Percentiles rank a stretch among this genome's conserved stretches.
These are phyloP conservation scores for Tetragnatha montana DNA, from an alignment of 2,888 invertebrate species.

Conservation along the genomic window DNA sequence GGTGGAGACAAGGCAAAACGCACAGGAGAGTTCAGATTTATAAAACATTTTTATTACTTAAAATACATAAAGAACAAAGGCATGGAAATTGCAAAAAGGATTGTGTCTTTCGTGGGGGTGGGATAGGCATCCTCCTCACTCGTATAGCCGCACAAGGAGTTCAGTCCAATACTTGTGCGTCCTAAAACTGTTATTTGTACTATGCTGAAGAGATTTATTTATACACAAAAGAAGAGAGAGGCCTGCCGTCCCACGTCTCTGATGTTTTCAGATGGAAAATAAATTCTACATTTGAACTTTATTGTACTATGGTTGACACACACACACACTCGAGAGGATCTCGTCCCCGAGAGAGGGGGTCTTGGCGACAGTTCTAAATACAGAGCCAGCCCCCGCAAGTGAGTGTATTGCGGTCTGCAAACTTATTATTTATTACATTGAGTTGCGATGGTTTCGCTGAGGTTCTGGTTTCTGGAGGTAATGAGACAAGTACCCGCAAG, in stretches of 20 bases:
- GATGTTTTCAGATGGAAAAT: constrained; percentile 10
- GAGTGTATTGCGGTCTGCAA: not conserved
- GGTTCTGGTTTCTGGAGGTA: not conserved
- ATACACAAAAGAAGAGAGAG: constrained; percentile 20
- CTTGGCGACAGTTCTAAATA: too few species aligned
- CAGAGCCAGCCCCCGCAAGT: not conserved
- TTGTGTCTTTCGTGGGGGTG: constrained; percentile 53
- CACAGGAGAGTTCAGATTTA: constrained; percentile 27
- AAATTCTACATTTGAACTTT: constrained; percentile 52
- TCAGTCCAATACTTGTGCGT: constrained; percentile 62
- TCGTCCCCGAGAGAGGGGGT: constrained; percentile 30
- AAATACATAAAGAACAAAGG: constrained; percentile 71
- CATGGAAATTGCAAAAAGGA: constrained; percentile 66
- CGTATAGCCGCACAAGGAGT: constrained; percentile 20
- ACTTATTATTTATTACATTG: not conserved
- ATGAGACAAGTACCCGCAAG: not conserved
- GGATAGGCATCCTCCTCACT: not conserved
- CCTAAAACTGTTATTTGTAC: constrained; percentile 69
- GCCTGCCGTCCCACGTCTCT: constrained; percentile 2
- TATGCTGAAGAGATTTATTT: constrained; percentile 52
- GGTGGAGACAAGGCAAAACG: not conserved
- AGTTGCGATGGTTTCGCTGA: not conserved
- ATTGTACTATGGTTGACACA: constrained; percentile 50
- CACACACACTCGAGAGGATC: constrained; percentile 28
- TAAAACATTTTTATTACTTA: constrained; percentile 68